A percentile compares a stretch with the other conserved stretches of the same genome.
Evolutionary conservation across 2,797 vertebrate species (phyloP).

Genomic region (Philypnodon macrostomus): DNA sequence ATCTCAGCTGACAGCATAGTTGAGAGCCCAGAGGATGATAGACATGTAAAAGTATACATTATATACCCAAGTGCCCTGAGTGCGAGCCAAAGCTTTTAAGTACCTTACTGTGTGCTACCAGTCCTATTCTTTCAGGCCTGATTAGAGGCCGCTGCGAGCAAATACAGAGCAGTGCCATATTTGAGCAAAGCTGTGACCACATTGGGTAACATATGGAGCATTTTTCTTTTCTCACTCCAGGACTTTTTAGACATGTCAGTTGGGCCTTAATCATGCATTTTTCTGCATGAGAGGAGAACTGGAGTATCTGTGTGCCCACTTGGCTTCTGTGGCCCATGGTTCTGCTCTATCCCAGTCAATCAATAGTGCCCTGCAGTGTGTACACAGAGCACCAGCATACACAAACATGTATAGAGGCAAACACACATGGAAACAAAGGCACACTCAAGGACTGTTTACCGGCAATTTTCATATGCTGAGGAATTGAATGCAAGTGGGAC

Average conservation of each 20-base stretch:
- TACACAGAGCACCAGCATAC: slow-evolving; percentile 27
- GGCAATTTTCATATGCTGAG: slow-evolving; percentile 17
- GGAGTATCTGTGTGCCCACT: slow-evolving; percentile 55
- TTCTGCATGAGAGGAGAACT: slow-evolving; percentile 69
- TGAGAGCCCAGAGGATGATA: slow-evolving; percentile 60
- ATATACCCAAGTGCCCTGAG: slow-evolving; percentile 33
- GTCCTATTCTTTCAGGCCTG: slow-evolving; percentile 40
- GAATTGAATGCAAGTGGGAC: slow-evolving; percentile 63
- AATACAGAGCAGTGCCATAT: slow-evolving; percentile 41
- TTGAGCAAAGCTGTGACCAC: slow-evolving; percentile 53
- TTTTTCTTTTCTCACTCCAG: slow-evolving; percentile 56
- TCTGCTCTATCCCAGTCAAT: slow-evolving; percentile 56
- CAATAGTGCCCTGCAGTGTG: slow-evolving; percentile 56
- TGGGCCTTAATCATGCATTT: slow-evolving; percentile 68
- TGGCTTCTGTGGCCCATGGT: slow-evolving; percentile 54
- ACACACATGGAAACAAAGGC: slow-evolving; percentile 24
- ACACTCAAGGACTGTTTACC: slow-evolving; percentile 30
- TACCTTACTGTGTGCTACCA: slow-evolving; percentile 30
- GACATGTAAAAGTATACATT: slow-evolving; percentile 65
- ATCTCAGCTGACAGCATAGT: slow-evolving; percentile 67
- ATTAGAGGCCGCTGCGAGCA: slow-evolving; percentile 45
- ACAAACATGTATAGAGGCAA: slow-evolving; percentile 15
- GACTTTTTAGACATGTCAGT: slow-evolving; percentile 70
- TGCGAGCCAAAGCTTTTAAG: slow-evolving; percentile 22
- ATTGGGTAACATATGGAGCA: slow-evolving; percentile 64